Evolutionary conservation across 2,797 vertebrate genomes (phyloP).

Genomic region (Acrocephalus scirpaceus): DNA sequence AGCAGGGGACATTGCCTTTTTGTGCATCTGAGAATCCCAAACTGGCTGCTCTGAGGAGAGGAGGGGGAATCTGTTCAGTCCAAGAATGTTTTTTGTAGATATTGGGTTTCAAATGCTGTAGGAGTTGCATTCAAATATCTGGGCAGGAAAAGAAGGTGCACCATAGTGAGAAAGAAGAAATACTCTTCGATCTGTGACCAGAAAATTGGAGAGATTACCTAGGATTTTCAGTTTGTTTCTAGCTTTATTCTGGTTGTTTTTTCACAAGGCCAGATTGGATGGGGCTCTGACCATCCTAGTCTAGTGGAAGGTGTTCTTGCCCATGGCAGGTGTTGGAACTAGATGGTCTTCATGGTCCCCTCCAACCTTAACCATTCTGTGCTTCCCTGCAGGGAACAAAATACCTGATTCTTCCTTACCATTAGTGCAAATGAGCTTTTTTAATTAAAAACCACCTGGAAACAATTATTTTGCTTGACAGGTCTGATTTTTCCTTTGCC

Average conservation of each 20-base stretch:
- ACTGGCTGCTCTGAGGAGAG: not conserved
- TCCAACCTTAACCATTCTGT: not conserved
- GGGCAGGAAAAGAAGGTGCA: not conserved
- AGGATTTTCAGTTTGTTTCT: not conserved
- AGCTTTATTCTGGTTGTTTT: not conserved
- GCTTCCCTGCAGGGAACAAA: not conserved
- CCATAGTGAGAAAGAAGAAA: not conserved
- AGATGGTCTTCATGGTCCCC: not conserved
- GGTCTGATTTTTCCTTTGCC: not conserved
- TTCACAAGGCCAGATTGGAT: not conserved
- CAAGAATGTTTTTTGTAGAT: not conserved
- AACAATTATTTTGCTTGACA: not conserved
- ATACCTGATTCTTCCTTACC: not conserved
- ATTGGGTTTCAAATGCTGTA: not conserved
- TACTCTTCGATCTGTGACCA: not conserved
- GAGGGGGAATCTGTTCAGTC: not conserved
- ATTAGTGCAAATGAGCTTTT: not conserved
- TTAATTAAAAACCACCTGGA: not conserved
- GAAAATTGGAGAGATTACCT: not conserved
- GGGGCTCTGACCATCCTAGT: not conserved
- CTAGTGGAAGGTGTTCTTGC: not conserved
- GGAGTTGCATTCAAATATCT: not conserved
- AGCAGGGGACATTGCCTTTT: not conserved
- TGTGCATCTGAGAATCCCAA: not conserved
- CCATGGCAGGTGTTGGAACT: accelerated